Evolutionary conservation across 2,113 vertebrate species (phyloP), one percentile per base, ranked within the genome.

Genomic region (Vireo altiloquus): DNA sequence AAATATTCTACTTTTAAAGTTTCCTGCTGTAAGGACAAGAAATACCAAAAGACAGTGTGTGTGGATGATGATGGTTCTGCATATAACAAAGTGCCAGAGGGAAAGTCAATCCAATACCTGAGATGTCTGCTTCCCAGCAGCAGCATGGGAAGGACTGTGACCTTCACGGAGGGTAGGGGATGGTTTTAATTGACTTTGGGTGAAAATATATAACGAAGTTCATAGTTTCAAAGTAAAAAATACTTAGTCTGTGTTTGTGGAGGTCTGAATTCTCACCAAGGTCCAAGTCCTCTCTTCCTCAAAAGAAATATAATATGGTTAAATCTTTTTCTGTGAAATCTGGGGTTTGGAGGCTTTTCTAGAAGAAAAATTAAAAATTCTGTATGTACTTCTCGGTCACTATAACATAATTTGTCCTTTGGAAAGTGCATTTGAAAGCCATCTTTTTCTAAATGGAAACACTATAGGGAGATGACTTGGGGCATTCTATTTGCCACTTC

Each of bases 101-200:
- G 66, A 88, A 88, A 95, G 63, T 76, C 66, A 88, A 4, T 74
- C 33, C 39, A 56, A 4, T 47, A 83, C 8, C 42, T 33, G 28
- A 94, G 57, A 44, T 27, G 8, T 46, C 56, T 61, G 28, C 14
- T 59, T 93, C 63, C 50, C 33, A 91, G 64, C 47, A 86, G 39
- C 30, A 85, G 44, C 44, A 47, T 0, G 4, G 71, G 66, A 64
- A 70, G n/a, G 28, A 54, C 21, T 52, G 21, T 74, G 66, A 66
- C 17, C 6, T 90, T 54, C 0, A 0, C 37, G 10, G 35, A 44
- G n/a, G 12, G 12, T 7, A 3, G 4, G 7, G 8, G 2, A 4
- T 31, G 2, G 7, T 42, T 90, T 89, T 92, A 80, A 78, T 75
- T 23, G 22, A 60, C 57, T 84, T 75, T 49, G 49, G 21, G 21